phyloP scores from a whole-genome alignment of 2,113 vertebrate genomes.

The Pogona vitticeps region DNA sequence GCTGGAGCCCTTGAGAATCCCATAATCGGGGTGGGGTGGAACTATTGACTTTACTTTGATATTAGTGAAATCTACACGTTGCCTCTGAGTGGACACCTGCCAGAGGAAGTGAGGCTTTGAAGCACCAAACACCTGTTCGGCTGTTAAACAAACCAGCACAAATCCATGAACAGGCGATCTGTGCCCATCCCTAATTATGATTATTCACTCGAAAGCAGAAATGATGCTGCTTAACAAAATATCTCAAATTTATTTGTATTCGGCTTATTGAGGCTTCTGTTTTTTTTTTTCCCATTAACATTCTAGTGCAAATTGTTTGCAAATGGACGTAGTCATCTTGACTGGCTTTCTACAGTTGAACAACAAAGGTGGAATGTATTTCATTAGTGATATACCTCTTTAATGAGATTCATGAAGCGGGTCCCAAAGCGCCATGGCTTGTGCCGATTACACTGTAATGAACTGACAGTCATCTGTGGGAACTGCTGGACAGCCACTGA shows the following conservation, averaged over 20 bases:
- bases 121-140: neutral
- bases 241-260: neutral
- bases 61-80: neutral
- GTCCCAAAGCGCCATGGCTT: conserved; percentile 98
- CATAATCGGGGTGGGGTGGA: neutral
- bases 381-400: conserved; percentile 83
- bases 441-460: conserved; percentile 96
- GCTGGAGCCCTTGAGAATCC: neutral
- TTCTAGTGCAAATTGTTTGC: neutral
- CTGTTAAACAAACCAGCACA: neutral
- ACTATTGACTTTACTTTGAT: neutral
- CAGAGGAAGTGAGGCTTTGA: neutral
- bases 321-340: neutral
- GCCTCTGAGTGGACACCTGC: neutral
- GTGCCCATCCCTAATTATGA: too few relatives aligned
- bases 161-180: too few relatives aligned
- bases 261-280: neutral
- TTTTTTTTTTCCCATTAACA: neutral
- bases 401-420: conserved; percentile 96
- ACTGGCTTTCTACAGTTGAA: neutral
- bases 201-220: neutral
- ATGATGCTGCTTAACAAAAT: neutral
- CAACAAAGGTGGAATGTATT: neutral
- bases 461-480: conserved; percentile 98
- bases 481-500: conserved; percentile 98